Evolutionary conservation across 2,113 vertebrate species (phyloP), one percentile per base, ranked within the genome.

Genomic region (Eubucco bourcierii): DNA sequence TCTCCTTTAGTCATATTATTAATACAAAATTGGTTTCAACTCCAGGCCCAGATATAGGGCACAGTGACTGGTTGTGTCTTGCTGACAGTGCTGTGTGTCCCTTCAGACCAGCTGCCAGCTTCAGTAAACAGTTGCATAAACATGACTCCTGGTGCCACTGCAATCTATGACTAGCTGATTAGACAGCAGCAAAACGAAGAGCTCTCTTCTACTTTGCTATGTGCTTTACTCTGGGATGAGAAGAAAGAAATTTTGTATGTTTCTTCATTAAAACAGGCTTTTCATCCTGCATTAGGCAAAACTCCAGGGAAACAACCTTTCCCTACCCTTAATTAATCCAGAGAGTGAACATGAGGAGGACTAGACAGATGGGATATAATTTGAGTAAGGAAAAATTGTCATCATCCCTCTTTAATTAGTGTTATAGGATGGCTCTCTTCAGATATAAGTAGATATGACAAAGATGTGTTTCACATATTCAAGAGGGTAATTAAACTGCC

Each of bases 401-500:
- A 96, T 95, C 86, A 83, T 95, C 88, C 84, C 78, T 95, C 87
- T 94, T 97, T 96, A 97, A 97, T 97, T 97, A 97, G 96, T 89
- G 68, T 94, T 96, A 92, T 95, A 96, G 93, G 90, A 94, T 87
- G 82, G 65, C 72, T 95, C 92, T 95, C 90, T 96, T 97, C 95
- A 97, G 86, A 96, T 94, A 84, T 97, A 96, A 97, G 96, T 95
- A 97, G 96, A 97, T 95, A 95, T 96, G 94, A 97, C 94, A 98
- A 97, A 97, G 94, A 97, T 91, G 93, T 95, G 95, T 95, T 96
- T 97, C 95, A 90, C 77, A 87, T 96, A 96, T 98, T 97, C 93
- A 96, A 97, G 93, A 97, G 95, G 88, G 83, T 96, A 98, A 97
- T 97, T 97, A 97, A 97, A 96, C 88, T 97, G 96, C 90, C 95